A percentile compares a stretch with the other conserved stretches of the same genome.
Evolutionary conservation across 2,888 invertebrate genomes (phyloP).

Genomic region (Hydropsyche betteni): DNA sequence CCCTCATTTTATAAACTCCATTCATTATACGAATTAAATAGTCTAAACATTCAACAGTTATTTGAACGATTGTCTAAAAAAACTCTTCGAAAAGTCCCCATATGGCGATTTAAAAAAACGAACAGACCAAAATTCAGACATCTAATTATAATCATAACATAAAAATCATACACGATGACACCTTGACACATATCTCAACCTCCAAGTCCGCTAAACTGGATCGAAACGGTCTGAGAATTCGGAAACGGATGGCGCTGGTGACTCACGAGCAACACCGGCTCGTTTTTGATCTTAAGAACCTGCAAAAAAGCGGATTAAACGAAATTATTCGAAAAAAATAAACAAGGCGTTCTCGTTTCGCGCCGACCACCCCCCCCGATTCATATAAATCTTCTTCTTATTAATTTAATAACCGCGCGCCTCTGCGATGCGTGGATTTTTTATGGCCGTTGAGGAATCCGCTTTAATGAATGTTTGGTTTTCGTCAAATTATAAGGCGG

Average conservation of each 20-base stretch:
- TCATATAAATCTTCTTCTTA: slow-evolving; percentile 24
- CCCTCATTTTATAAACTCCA: too few species aligned
- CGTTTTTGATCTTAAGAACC: slow-evolving; percentile 2
- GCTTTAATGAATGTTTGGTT: slow-evolving; percentile 13
- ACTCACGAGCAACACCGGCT: slow-evolving; percentile 33
- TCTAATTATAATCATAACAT: too few species aligned
- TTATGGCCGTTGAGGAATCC: not conserved
- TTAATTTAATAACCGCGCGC: slow-evolving; percentile 23
- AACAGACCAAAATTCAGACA: too few species aligned
- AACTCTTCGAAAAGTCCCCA: too few species aligned
- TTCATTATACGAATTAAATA: too few species aligned
- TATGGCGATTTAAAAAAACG: too few species aligned
- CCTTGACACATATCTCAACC: slow-evolving; percentile 23
- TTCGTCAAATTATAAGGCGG: slow-evolving; percentile 27
- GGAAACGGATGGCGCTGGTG: slow-evolving; percentile 48
- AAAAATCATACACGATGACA: not conserved
- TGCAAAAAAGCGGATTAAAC: not conserved
- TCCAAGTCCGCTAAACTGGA: not conserved
- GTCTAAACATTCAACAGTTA: too few species aligned
- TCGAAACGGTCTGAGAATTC: slow-evolving; percentile 44
- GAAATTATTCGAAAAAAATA: not conserved
- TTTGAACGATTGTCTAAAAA: too few species aligned
- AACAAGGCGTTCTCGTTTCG: not conserved
- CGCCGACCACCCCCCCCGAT: slow-evolving; percentile 17
- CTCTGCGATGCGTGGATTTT: not conserved